phyloP scores from a whole-genome alignment of 2,888 invertebrate species.

The Drosophila histrio region DNA sequence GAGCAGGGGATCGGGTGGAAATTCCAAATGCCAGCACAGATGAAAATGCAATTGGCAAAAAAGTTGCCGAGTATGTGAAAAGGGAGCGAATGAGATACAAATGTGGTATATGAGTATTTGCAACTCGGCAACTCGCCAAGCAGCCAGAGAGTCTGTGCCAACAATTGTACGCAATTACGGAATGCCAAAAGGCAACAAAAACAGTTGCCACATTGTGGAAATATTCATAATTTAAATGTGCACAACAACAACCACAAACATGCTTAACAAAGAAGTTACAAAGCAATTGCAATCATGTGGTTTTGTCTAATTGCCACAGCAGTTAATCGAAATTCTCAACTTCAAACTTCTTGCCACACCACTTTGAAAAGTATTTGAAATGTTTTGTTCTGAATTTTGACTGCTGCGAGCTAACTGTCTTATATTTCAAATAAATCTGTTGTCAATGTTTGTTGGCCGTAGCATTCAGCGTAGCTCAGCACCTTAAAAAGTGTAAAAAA shows the following conservation, averaged over 20 bases:
- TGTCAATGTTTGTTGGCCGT: conserved; percentile 54
- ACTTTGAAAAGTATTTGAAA: neutral
- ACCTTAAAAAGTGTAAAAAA: conserved; percentile 40
- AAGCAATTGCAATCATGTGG: conserved; percentile 37
- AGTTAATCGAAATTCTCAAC: neutral
- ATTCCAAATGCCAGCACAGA: conserved; percentile 50
- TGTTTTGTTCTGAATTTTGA: neutral
- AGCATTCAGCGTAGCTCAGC: conserved; percentile 55
- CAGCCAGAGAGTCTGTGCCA: conserved; percentile 25
- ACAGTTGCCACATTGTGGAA: conserved; percentile 63
- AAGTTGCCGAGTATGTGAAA: conserved; percentile 30
- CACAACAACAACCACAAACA: neutral
- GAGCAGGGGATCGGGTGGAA: neutral
- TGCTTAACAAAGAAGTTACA: conserved; percentile 20
- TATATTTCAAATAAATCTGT: neutral
- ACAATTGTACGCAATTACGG: conserved; percentile 65
- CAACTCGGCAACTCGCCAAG: neutral
- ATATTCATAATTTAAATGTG: conserved; percentile 67
- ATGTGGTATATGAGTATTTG: conserved; percentile 46
- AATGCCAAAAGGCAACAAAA: conserved; percentile 40
- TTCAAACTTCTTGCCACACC: neutral
- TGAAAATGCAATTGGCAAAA: conserved; percentile 55
- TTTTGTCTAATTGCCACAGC: conserved; percentile 23
- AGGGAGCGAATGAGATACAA: conserved; percentile 33
- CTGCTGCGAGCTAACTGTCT: conserved; percentile 27